Base-by-base conservation (phyloP, 1,140 invertebrate genomes). In the Nylanderia fulva region DNA sequence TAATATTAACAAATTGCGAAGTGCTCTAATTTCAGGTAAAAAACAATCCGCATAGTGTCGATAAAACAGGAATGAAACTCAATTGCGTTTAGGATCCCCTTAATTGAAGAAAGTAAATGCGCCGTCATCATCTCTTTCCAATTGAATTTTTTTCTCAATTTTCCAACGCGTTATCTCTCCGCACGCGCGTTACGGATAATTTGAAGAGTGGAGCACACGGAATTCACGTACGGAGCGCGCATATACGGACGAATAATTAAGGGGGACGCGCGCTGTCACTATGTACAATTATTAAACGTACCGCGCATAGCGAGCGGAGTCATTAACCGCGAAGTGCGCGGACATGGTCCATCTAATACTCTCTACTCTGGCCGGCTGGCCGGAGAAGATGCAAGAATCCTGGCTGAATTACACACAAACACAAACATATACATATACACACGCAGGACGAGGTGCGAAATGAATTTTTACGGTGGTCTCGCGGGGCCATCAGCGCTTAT, bases 391-490 rank as follows among this genome's bases (percentile, higher is more conserved):
- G 88, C 85, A 89, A 88, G 86, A 89, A 89, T 88, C 87, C 77
- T n/a, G 60, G 66, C 75, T 83, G 77, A 88, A 88, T 89, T 89
- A 89, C 88, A 88, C 69, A n/a, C n/a, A n/a, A n/a, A n/a, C n/a
- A n/a, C n/a, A n/a, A n/a, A n/a, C n/a, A n/a, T n/a, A n/a, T n/a
- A n/a, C n/a, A n/a, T n/a, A n/a, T n/a, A n/a, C n/a, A 63, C 29
- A 33, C 29, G 3, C 29, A 63, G 42, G n/a, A 71, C 29, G 88
- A 83, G 80, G 56, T 72, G 61, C 69, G 83, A 90, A 89, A 91
- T 91, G 89, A 90, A 91, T 91, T 91, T 91, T 91, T 91, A 91
- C 89, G 90, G 90, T 85, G 74, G 87, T 74, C 71, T 56, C 84
- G 85, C 69, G 84, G 66, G 87, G 76, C 76, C 85, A 85, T 89